Conservation (phyloP, 2,113 vertebrate genomes). For the Microtus richardsoni region DNA sequence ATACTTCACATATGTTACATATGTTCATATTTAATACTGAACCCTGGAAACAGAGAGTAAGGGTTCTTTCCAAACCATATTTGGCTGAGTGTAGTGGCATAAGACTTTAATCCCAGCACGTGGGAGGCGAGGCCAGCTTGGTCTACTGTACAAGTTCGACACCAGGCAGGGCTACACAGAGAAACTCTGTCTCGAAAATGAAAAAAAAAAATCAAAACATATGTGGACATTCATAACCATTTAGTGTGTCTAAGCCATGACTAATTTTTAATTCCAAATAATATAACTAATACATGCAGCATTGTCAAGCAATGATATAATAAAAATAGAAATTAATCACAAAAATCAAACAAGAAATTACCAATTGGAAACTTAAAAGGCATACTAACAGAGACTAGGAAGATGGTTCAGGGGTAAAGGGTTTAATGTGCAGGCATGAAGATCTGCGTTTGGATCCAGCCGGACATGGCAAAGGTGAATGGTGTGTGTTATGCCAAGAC, state of each 20-base stretch:
- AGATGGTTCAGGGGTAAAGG: neutral
- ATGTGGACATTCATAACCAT: neutral
- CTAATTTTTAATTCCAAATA: neutral
- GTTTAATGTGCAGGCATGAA: neutral
- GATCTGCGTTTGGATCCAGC: neutral
- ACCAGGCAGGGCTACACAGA: neutral
- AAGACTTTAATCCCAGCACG: neutral
- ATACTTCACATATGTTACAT: neutral
- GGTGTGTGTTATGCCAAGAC: neutral
- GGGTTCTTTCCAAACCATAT: neutral
- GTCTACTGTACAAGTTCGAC: neutral
- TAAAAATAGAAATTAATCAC: conserved; percentile 2
- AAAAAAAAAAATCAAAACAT: neutral
- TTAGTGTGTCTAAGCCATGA: neutral
- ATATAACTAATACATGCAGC: neutral
- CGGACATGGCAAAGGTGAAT: neutral
- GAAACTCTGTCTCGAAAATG: neutral
- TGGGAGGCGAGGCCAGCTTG: neutral
- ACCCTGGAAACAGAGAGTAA: neutral
- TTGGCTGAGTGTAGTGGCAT: neutral
- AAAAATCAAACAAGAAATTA: neutral
- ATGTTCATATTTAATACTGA: neutral
- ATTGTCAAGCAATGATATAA: neutral
- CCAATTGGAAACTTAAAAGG: neutral
- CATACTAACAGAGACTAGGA: neutral